These are phyloP conservation scores for Cotesia chilonis DNA, from an alignment of 1,140 invertebrate genomes.

Conservation along the genomic window DNA sequence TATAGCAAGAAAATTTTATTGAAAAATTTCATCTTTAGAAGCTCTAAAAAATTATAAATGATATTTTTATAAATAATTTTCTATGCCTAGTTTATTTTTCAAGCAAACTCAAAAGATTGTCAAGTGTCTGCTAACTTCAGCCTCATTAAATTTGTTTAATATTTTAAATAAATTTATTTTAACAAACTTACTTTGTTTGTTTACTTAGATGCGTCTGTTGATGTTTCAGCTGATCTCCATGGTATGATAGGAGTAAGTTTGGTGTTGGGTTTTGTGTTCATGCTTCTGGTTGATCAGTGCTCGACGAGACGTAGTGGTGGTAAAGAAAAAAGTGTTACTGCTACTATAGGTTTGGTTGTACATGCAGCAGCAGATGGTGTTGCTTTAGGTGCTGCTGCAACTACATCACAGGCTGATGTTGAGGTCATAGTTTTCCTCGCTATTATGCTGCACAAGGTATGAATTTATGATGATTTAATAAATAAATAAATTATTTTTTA, in stretches of 20 bases:
- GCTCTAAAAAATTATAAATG: no score
- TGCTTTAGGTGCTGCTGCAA: slow-evolving; percentile 94
- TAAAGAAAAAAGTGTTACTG: slow-evolving; percentile 83
- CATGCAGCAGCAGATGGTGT: slow-evolving; percentile 99
- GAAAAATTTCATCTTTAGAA: no score
- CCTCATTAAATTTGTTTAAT: background rate
- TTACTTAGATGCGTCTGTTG: slow-evolving; percentile 23
- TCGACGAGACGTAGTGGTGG: slow-evolving; percentile 73
- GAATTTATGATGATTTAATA: background rate
- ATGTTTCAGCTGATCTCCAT: slow-evolving; percentile 66
- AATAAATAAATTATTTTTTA: no score
- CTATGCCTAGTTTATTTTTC: no score
- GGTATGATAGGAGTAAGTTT: slow-evolving; percentile 77
- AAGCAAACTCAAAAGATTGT: no score
- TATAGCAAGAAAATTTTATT: no score
- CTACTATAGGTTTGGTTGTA: slow-evolving; percentile 95
- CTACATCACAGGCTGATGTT: slow-evolving; percentile 92
- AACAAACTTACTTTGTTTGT: slow-evolving; percentile 17
- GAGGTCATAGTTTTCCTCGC: slow-evolving; percentile 98
- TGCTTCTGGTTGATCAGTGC: slow-evolving; percentile 95
- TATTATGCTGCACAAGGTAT: slow-evolving; percentile 97
- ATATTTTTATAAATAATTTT: background rate
- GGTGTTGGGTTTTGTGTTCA: slow-evolving; percentile 94
- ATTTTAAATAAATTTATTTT: background rate
- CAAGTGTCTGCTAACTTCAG: no score